These are phyloP conservation scores for Parus major DNA, from an alignment of 2,113 vertebrate genomes.

Conservation along the genomic window DNA sequence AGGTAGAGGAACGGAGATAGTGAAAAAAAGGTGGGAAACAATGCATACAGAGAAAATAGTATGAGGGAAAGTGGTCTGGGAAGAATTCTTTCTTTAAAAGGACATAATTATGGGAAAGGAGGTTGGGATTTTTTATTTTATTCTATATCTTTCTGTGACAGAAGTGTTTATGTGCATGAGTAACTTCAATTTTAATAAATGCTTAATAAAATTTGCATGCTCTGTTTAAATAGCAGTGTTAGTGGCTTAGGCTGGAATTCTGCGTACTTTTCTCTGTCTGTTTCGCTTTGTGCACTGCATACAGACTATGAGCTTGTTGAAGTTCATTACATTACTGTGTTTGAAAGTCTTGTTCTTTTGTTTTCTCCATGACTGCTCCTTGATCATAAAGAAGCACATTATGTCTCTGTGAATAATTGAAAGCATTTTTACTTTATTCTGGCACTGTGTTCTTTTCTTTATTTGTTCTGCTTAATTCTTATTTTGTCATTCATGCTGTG, in stretches of 20 bases:
- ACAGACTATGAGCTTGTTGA: neutral
- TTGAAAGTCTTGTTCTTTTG: neutral
- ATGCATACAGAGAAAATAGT: neutral
- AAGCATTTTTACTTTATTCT: neutral
- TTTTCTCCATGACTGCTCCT: neutral
- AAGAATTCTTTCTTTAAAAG: neutral
- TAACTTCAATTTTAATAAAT: neutral
- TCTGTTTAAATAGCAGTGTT: neutral
- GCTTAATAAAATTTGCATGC: neutral
- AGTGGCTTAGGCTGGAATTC: neutral
- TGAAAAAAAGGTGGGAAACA: neutral
- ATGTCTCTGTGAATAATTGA: neutral
- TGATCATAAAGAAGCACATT: neutral
- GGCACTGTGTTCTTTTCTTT: neutral
- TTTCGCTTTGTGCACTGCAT: neutral
- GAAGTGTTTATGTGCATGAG: neutral
- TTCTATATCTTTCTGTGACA: neutral
- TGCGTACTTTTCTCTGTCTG: neutral
- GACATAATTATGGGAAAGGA: neutral
- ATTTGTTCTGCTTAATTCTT: neutral
- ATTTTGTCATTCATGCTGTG: neutral
- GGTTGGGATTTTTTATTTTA: neutral
- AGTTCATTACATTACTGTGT: neutral
- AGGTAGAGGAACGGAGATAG: neutral
- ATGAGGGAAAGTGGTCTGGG: neutral